A percentile compares a stretch with the other conserved stretches of the same genome.
These are phyloP conservation scores for Agrypnia vestita DNA, from an alignment of 1,140 invertebrate species.

Conservation along the genomic window DNA sequence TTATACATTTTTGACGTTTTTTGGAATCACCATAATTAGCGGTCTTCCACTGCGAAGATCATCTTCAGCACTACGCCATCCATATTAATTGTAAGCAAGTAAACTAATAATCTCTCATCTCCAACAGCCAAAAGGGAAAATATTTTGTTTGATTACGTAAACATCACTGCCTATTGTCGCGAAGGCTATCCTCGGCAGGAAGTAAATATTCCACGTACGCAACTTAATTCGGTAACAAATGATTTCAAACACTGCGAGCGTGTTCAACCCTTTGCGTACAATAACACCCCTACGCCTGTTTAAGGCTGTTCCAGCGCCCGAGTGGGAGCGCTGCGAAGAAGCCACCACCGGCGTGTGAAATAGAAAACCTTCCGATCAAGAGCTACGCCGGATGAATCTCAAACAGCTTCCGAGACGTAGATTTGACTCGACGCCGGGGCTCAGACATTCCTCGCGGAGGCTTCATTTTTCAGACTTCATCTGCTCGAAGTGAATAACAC, in stretches of 20 bases:
- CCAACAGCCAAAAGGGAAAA: neutral
- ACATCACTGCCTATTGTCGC: neutral
- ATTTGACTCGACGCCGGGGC: constrained; percentile 3
- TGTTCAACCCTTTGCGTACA: neutral
- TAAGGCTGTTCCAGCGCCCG: neutral
- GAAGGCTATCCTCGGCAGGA: neutral
- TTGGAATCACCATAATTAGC: too few species aligned
- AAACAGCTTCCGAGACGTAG: constrained; percentile 44
- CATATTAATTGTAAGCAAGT: too few species aligned
- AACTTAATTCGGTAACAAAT: constrained; percentile 23
- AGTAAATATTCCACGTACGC: constrained; percentile 7
- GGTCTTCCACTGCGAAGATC: too few species aligned
- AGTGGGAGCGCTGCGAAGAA: constrained; percentile 15
- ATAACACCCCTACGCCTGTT: constrained; percentile 1
- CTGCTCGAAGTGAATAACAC: constrained; percentile 18
- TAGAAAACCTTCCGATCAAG: constrained; percentile 59
- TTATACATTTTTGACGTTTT: too few species aligned
- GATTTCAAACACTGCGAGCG: neutral
- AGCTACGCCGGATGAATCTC: constrained; percentile 56
- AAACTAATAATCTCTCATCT: too few species aligned
- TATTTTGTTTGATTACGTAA: neutral
- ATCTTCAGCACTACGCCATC: too few species aligned
- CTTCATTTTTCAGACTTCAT: constrained; percentile 54
- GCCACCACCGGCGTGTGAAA: constrained; percentile 51
- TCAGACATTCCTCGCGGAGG: constrained; percentile 42